These are phyloP conservation scores for Chelmon rostratus DNA, from an alignment of 2,797 vertebrate species.

Conservation along the genomic window DNA sequence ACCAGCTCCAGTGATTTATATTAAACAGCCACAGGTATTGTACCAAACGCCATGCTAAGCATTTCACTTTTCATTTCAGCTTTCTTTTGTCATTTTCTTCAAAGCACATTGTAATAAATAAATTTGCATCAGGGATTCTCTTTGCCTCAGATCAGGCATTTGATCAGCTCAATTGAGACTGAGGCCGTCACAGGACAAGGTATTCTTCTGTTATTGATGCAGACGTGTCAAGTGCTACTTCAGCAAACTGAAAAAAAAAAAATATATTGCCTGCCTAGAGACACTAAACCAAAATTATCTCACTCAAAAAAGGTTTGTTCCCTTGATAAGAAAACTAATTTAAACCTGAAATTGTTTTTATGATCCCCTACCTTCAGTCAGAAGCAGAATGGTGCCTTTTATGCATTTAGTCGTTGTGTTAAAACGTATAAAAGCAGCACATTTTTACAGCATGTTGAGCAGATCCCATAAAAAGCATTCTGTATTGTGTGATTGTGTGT, in stretches of 20 bases:
- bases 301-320: background rate
- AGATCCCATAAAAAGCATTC: no score
- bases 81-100: background rate
- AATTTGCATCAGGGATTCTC: background rate
- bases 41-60: background rate
- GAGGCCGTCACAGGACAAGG: background rate
- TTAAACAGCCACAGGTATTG: background rate
- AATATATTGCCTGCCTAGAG: conserved; percentile 16
- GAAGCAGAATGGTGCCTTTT: background rate
- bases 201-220: conserved; percentile 4
- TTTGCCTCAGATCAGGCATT: background rate
- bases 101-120: conserved; percentile 3
- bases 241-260: background rate
- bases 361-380: background rate
- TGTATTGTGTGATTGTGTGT: no score
- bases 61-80: conserved; percentile 3
- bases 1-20: background rate
- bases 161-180: conserved; percentile 8
- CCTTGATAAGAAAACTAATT: background rate
- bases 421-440: background rate
- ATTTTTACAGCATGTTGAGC: background rate
- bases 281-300: background rate
- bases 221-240: background rate
- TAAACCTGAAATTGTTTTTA: background rate
- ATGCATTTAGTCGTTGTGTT: background rate